These are phyloP conservation scores for Schlechtendalia chinensis DNA, from an alignment of 1,140 invertebrate genomes.

Conservation along the genomic window DNA sequence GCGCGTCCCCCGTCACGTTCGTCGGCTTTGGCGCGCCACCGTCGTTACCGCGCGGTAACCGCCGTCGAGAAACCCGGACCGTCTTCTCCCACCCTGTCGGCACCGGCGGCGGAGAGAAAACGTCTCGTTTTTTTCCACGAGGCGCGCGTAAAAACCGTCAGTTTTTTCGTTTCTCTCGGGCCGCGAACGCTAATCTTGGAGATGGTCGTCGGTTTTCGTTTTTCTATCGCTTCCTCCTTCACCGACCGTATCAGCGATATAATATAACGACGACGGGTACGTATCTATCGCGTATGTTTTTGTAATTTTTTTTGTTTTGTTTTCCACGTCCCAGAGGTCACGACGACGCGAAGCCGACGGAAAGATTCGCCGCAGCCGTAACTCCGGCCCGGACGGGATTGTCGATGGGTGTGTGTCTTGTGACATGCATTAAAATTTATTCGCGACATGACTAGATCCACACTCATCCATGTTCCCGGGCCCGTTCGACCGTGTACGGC, in stretches of 20 bases:
- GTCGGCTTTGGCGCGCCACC: background rate
- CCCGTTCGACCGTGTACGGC: constrained; percentile 12
- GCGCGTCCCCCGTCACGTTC: background rate
- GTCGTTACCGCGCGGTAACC: background rate
- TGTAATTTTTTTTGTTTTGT: background rate
- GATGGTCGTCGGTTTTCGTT: too few relatives aligned
- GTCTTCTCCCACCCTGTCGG: background rate
- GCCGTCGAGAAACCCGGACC: background rate
- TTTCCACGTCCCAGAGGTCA: background rate
- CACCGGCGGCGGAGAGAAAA: background rate
- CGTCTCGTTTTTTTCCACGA: background rate
- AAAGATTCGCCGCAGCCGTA: too few relatives aligned
- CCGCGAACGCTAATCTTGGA: too few relatives aligned
- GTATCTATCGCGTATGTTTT: too few relatives aligned
- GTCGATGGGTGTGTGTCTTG: constrained; percentile 50
- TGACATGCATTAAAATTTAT: constrained; percentile 31
- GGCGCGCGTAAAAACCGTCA: background rate
- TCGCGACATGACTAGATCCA: constrained; percentile 51
- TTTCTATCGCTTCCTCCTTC: background rate
- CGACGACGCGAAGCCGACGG: background rate
- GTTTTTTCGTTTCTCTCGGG: too few relatives aligned
- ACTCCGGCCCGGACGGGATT: constrained; percentile 12
- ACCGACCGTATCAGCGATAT: background rate
- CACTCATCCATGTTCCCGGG: constrained; percentile 51
- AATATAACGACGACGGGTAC: background rate